Conservation (phyloP, 23 tunicate species). For the Trididemnum clinides region DNA sequence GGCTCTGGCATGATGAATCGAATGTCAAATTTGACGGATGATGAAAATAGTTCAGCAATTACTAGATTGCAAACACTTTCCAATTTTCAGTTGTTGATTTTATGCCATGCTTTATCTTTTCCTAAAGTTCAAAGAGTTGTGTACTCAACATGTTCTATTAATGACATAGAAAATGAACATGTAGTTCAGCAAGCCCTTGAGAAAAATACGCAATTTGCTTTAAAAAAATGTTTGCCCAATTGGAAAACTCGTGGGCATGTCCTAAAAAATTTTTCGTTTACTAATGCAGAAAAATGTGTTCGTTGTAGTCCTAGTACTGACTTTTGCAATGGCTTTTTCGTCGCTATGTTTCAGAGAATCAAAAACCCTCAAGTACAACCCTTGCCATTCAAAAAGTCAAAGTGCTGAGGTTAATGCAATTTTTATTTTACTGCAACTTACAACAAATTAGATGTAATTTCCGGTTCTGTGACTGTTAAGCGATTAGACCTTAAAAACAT, state of each 20-base stretch:
- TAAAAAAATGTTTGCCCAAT: slow-evolving; percentile 39
- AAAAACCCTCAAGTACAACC: no score
- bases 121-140: slow-evolving; percentile 74
- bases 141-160: slow-evolving; percentile 89
- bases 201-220: slow-evolving; percentile 49
- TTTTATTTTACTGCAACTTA: no score
- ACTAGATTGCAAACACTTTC: slow-evolving; percentile 50
- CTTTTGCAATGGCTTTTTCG: slow-evolving; percentile 82
- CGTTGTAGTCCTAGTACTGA: slow-evolving; percentile 66
- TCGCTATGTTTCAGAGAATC: slow-evolving; percentile 64
- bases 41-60: slow-evolving; percentile 15
- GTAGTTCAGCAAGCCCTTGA: slow-evolving; percentile 68
- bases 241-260: slow-evolving; percentile 67
- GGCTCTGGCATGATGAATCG: slow-evolving; percentile 90
- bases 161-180: slow-evolving; percentile 75
- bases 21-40: slow-evolving; percentile 48
- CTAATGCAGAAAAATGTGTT: slow-evolving; percentile 47
- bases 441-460: no score
- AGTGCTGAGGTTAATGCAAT: no score
- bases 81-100: slow-evolving; percentile 50
- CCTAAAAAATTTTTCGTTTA: not conserved
- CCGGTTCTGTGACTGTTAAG: no score
- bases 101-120: slow-evolving; percentile 78
- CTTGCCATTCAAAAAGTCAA: no score
- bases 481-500: no score